phyloP scores from a whole-genome alignment of 2,113 vertebrate genomes.

The Corydoras maculifer region DNA sequence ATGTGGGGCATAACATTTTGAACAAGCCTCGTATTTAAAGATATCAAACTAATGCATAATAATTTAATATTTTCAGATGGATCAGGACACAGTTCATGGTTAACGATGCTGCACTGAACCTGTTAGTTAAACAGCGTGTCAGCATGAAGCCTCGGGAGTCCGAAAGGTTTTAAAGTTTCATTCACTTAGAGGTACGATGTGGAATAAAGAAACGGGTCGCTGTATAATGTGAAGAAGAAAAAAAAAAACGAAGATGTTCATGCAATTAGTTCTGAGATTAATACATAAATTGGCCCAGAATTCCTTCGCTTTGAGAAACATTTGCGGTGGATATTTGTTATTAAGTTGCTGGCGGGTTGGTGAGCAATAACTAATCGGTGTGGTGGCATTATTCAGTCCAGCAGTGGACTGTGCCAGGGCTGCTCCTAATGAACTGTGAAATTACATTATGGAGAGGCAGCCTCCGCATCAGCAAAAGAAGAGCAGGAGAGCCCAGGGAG shows the following conservation, averaged over 20 bases:
- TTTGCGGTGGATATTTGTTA: constrained; percentile 15
- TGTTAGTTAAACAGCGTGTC: no score
- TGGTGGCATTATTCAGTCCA: constrained; percentile 51
- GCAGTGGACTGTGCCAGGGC: constrained; percentile 46
- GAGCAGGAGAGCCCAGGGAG: constrained; percentile 45
- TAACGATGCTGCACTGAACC: no score
- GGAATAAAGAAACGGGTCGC: no score
- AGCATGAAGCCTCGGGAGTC: no score
- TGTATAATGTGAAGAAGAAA: no score
- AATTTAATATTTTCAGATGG: no score
- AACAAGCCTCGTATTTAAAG: no score
- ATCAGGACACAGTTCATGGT: no score
- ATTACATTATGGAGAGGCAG: constrained; percentile 59
- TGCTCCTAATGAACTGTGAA: constrained; percentile 65
- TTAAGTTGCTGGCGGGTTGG: constrained; percentile 29
- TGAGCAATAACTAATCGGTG: constrained; percentile 38
- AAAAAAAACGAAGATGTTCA: background rate
- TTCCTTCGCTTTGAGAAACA: background rate
- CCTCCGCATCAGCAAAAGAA: constrained; percentile 44
- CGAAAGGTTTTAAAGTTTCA: no score
- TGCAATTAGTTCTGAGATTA: background rate
- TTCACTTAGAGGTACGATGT: no score
- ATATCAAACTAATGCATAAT: no score
- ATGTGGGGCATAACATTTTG: no score
- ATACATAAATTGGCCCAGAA: background rate